Conservation (phyloP, 1,140 invertebrate genomes). For the Periplaneta americana region DNA sequence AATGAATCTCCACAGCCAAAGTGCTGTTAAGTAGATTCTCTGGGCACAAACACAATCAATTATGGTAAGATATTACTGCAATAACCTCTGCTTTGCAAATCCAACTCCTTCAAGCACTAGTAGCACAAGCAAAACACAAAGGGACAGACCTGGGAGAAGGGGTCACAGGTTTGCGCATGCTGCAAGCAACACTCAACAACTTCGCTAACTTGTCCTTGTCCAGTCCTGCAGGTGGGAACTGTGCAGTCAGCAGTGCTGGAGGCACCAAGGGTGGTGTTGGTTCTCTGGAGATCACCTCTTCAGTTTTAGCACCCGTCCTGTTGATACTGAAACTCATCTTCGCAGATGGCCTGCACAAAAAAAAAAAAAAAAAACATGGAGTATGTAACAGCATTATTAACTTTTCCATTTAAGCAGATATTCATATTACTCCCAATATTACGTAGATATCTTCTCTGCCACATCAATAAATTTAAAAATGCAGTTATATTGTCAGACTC, state of each 20-base stretch:
- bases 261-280: constrained; percentile 1
- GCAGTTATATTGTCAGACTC: no score
- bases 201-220: constrained; percentile 34
- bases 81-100: no score
- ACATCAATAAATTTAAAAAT: no score
- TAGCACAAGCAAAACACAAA: constrained; percentile 5
- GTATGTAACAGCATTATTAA: no score
- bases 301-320: constrained; percentile 13
- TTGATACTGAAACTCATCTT: constrained; percentile 31
- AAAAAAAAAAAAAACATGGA: constrained; percentile 16
- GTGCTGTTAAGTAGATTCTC: no score
- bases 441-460: no score
- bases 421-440: no score
- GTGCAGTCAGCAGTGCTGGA: constrained; percentile 6
- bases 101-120: neutral
- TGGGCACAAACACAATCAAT: no score
- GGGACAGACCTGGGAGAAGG: constrained; percentile 23
- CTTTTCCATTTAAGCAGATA: no score
- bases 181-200: constrained; percentile 21
- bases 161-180: constrained; percentile 20
- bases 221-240: constrained; percentile 15
- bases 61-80: neutral
- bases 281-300: neutral
- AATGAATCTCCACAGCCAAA: no score
- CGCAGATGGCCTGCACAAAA: constrained; percentile 34